Conservation (phyloP, 2,797 vertebrate genomes). For the Poeciliopsis infans region DNA sequence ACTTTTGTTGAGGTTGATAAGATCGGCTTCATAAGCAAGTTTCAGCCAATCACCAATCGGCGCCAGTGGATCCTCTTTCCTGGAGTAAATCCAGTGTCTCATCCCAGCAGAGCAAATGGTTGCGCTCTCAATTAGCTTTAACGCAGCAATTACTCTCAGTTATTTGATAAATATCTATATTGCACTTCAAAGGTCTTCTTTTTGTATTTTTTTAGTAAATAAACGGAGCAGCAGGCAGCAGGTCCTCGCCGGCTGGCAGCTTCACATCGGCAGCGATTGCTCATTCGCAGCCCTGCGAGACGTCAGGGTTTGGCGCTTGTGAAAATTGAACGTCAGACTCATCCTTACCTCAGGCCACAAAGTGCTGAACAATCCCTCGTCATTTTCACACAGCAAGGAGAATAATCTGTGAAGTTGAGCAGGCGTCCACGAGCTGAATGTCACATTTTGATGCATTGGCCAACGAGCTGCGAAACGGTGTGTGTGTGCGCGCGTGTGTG, state of each 20-base stretch:
- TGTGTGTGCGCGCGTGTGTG: neutral
- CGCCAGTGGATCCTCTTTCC: constrained; percentile 49
- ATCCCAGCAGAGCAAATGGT: constrained; percentile 46
- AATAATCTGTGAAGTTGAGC: constrained; percentile 60
- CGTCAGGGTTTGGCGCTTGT: constrained; percentile 60
- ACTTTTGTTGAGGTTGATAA: too few relatives aligned
- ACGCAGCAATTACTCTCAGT: constrained; percentile 68
- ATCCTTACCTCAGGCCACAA: constrained; percentile 62
- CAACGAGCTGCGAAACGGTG: neutral
- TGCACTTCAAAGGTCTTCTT: constrained; percentile 69
- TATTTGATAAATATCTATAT: constrained; percentile 67
- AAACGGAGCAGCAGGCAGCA: constrained; percentile 42
- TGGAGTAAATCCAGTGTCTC: constrained; percentile 52
- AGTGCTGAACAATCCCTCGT: constrained; percentile 57
- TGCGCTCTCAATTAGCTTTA: constrained; percentile 55
- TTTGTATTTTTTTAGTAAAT: constrained; percentile 26
- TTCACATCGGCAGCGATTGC: constrained; percentile 54
- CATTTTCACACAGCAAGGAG: constrained; percentile 55
- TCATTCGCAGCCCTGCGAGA: constrained; percentile 64
- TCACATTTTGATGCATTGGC: constrained; percentile 45
- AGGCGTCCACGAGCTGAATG: constrained; percentile 41
- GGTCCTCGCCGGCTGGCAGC: constrained; percentile 43
- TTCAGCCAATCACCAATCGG: too few relatives aligned
- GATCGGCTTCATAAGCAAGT: too few relatives aligned
- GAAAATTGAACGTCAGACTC: constrained; percentile 72